These are phyloP conservation scores for Hydropsyche tenuis DNA, from an alignment of 1,140 invertebrate genomes.

Conservation along the genomic window DNA sequence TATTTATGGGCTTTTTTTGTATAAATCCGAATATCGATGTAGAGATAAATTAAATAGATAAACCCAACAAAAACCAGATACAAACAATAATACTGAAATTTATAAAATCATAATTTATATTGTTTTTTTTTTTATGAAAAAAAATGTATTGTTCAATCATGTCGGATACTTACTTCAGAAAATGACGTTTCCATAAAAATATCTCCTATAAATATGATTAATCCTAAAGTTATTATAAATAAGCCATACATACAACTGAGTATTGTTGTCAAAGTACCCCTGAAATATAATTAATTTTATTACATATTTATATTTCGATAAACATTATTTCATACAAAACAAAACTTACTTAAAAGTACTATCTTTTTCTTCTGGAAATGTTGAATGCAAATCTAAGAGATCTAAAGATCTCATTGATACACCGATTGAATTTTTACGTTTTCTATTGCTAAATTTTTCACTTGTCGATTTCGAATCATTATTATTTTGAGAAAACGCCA, in stretches of 20 bases:
- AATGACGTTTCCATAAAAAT: conserved; percentile 61
- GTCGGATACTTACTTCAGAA: conserved; percentile 63
- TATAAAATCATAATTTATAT: too few relatives aligned
- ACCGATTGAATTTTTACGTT: conserved; percentile 23
- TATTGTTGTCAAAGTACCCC: conserved; percentile 65
- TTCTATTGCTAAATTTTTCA: background rate
- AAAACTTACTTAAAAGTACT: conserved; percentile 11
- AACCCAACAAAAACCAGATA: conserved; percentile 65
- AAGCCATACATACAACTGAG: conserved; percentile 71
- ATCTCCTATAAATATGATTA: conserved; percentile 69
- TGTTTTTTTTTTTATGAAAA: too few relatives aligned
- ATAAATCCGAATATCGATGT: conserved; percentile 68
- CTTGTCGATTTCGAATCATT: conserved; percentile 17
- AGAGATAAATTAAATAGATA: conserved; percentile 66
- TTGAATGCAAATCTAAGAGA: background rate
- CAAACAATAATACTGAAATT: conserved; percentile 51
- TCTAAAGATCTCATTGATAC: conserved; percentile 1
- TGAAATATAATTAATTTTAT: conserved; percentile 52
- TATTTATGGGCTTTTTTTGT: conserved; percentile 61
- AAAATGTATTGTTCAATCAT: conserved; percentile 39
- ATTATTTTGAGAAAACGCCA: background rate
- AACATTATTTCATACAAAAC: background rate
- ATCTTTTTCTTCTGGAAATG: conserved; percentile 10
- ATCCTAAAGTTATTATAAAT: conserved; percentile 69
- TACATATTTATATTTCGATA: background rate